Conservation (phyloP, 2,797 vertebrate genomes). For the Ctenosaura bakeri region DNA sequence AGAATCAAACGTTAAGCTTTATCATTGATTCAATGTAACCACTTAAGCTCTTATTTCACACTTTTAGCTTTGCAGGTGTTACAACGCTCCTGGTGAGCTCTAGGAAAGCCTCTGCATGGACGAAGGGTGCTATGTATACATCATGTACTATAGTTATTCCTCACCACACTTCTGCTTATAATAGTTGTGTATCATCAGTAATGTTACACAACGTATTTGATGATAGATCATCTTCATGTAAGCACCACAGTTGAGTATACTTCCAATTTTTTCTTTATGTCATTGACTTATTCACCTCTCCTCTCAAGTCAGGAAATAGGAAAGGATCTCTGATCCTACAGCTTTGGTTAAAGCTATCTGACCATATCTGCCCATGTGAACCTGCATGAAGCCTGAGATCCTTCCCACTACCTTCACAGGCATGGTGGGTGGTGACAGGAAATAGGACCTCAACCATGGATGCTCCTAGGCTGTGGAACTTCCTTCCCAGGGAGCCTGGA, state of each 20-base stretch:
- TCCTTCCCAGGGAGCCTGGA: no score
- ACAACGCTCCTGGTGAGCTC: no score
- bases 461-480: no score
- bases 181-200: background rate
- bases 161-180: background rate
- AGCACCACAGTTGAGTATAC: background rate
- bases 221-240: background rate
- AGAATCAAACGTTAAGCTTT: conserved; percentile 1
- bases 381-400: no score
- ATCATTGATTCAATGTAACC: background rate
- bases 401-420: no score
- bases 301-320: background rate
- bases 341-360: no score
- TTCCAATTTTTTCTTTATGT: background rate
- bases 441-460: no score
- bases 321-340: background rate
- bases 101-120: background rate
- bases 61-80: background rate
- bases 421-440: no score
- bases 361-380: no score
- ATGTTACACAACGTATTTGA: background rate
- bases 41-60: conserved; percentile 9
- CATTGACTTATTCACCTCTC: background rate
- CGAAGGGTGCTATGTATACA: background rate
- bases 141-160: background rate